Base-by-base conservation (phyloP, 2,888 invertebrate genomes). In the Stenolophus ochropezus region DNA sequence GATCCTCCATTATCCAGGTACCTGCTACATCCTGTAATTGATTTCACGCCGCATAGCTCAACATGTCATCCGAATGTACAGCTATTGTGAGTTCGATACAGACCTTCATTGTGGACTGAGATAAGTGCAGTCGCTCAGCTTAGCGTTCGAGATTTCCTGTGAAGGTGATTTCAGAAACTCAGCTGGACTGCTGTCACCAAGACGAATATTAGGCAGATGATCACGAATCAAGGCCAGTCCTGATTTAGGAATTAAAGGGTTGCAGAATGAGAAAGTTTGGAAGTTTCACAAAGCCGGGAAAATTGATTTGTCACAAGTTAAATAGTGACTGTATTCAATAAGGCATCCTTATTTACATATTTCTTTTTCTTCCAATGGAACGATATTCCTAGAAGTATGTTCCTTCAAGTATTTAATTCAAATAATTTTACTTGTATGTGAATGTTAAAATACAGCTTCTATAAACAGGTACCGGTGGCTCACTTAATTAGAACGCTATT, bases 11-110 rank as follows among this genome's bases (percentile, higher is more conserved):
- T 42, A 42, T 42, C 33, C 33, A 11, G 33, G 6, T 33, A 33
- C 33, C 33, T 33, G 33, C 33, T 42, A 42, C 33, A 42, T 42
- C 33, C 33, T 61, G 23, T 61, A 61, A 61, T 61, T 61, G 61
- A 61, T 61, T 61, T 61, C 25, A 61, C 61, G 61, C 11, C 21
- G 25, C n/a, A 61, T 61, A 14, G 61, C 65, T 33, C 18, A 69
- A 69, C 65, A 69, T 69, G 33, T 33, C 65, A 69, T n/a, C 18
- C 14, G 8, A 18, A 27, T 69, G 11, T 20, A 18, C 25, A 65
- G 14, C 65, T 14, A 69, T 33, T 69, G 65, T 69, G 11, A 33
- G 8, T 69, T 69, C 33, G 65, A 33, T 69, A 69, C 33, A 69
- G 42, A 16, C 18, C 33, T 18, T 69, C 33, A 69, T 33, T 69